phyloP scores from a whole-genome alignment of 2,888 invertebrate genomes.

The Tortricodes alternella region DNA sequence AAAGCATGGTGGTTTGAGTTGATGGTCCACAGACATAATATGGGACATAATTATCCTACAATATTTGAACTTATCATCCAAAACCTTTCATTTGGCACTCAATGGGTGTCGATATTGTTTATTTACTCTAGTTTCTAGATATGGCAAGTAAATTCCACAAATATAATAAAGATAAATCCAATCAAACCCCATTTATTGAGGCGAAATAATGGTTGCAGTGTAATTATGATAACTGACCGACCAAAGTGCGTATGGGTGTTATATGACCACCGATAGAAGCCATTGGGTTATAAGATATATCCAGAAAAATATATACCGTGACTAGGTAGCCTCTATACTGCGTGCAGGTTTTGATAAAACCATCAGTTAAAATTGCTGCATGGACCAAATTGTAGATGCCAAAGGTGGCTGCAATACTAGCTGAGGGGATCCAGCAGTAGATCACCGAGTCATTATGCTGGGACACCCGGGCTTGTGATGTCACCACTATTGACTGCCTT shows the following conservation, averaged over 20 bases:
- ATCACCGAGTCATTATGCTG: conserved; percentile 83
- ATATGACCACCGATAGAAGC: neutral
- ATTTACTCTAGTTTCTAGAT: too few relatives aligned
- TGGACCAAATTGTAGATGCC: conserved; percentile 86
- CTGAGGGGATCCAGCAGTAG: conserved; percentile 87
- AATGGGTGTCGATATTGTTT: too few relatives aligned
- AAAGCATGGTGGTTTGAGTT: too few relatives aligned
- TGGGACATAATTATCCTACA: too few relatives aligned
- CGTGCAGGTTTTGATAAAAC: conserved; percentile 89
- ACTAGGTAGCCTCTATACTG: conserved; percentile 87
- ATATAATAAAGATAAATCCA: too few relatives aligned
- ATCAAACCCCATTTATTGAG: too few relatives aligned
- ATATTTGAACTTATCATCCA: too few relatives aligned
- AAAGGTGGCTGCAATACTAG: conserved; percentile 84
- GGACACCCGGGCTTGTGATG: conserved; percentile 82
- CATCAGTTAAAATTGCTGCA: conserved; percentile 87
- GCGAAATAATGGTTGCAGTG: too few relatives aligned
- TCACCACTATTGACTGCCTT: conserved; percentile 86
- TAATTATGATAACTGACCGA: too few relatives aligned
- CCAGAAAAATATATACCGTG: conserved; percentile 59
- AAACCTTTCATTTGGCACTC: too few relatives aligned
- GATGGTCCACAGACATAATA: too few relatives aligned
- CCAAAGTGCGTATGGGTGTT: neutral
- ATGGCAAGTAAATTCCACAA: too few relatives aligned
- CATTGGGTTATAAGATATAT: neutral